These are phyloP conservation scores for Mustelus asterias DNA, from an alignment of 2,113 vertebrate genomes.

Conservation along the genomic window DNA sequence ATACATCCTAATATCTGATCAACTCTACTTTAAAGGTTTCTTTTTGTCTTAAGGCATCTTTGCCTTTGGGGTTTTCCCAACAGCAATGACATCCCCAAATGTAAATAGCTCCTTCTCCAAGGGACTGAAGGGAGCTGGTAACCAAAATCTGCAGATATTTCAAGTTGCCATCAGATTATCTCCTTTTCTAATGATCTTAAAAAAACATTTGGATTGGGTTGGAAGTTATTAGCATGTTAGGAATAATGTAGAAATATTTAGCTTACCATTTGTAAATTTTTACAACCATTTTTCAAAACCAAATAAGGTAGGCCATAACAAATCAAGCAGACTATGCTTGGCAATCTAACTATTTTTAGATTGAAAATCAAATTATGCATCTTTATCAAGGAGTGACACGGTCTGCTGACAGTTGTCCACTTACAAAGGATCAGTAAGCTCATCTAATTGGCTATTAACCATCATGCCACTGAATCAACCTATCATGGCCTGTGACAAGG, in stretches of 20 bases:
- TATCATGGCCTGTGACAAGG: background rate
- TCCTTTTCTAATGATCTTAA: background rate
- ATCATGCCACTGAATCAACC: background rate
- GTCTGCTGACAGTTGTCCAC: conserved; percentile 1
- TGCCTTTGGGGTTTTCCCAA: background rate
- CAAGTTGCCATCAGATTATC: background rate
- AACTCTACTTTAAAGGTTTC: background rate
- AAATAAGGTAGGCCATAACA: background rate
- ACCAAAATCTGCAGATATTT: background rate
- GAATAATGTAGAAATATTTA: background rate
- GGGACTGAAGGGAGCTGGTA: background rate
- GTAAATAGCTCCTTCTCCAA: background rate
- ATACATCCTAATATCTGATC: background rate
- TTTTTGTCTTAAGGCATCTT: background rate
- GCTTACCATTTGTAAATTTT: background rate
- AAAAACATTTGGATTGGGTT: background rate
- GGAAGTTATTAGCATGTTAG: background rate
- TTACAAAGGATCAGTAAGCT: background rate
- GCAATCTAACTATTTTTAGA: background rate
- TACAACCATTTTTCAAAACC: background rate
- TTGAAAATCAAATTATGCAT: conserved; percentile 1
- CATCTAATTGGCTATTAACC: background rate
- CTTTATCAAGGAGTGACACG: background rate
- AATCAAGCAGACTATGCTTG: background rate
- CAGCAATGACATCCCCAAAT: background rate